These are phyloP conservation scores for Apamea monoglypha DNA, from an alignment of 2,888 invertebrate species.

Conservation along the genomic window DNA sequence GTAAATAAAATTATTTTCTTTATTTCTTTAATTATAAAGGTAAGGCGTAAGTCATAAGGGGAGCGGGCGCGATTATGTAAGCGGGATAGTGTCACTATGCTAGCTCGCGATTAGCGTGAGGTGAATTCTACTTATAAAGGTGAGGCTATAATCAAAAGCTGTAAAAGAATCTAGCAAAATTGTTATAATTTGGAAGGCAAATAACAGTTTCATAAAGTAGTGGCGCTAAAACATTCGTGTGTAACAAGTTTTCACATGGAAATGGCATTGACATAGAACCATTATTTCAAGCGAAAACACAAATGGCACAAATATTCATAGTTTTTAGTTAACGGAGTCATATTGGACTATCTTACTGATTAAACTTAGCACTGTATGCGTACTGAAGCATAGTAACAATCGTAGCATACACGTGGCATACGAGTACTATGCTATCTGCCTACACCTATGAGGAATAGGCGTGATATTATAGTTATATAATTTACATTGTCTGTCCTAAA, in stretches of 20 bases:
- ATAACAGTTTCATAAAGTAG: conserved; percentile 19
- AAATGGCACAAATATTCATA: background rate
- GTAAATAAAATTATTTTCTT: background rate
- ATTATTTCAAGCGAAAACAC: background rate
- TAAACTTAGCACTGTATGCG: background rate
- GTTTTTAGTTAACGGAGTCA: too few relatives aligned
- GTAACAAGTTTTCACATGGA: conserved; percentile 1
- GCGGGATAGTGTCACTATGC: background rate
- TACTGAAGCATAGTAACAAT: background rate
- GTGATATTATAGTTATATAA: background rate
- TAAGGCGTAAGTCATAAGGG: background rate
- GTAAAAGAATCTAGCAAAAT: background rate
- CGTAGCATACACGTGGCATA: background rate
- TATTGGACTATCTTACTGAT: background rate
- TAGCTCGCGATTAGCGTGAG: background rate
- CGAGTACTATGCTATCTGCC: background rate
- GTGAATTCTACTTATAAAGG: conserved; percentile 23
- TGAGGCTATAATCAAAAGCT: conserved; percentile 6
- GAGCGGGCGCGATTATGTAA: background rate
- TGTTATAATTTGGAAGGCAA: conserved; percentile 24
- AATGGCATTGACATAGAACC: background rate
- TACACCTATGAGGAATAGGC: background rate
- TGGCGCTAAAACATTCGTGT: conserved; percentile 7
- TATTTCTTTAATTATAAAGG: background rate
- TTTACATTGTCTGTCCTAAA: background rate